These are phyloP conservation scores for Apamea monoglypha DNA, from an alignment of 2,888 invertebrate species.

Conservation along the genomic window DNA sequence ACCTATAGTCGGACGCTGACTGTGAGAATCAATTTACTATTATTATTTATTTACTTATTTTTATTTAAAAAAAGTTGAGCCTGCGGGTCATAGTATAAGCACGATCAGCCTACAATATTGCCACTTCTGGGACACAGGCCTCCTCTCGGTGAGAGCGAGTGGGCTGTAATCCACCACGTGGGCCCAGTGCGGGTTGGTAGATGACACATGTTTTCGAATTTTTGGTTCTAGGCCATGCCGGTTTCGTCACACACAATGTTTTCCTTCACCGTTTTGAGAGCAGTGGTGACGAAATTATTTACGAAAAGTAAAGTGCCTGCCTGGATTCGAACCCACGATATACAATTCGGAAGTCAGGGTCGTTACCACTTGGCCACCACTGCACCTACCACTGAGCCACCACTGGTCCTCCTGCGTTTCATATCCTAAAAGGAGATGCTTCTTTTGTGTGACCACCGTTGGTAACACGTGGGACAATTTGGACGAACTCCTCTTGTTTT, in stretches of 20 bases:
- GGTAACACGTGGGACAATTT: background rate
- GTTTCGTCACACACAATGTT: background rate
- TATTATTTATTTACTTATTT: background rate
- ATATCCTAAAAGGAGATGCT: background rate
- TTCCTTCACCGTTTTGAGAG: background rate
- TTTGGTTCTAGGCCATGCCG: background rate
- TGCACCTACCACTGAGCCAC: background rate
- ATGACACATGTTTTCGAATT: background rate
- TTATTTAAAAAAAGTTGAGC: background rate
- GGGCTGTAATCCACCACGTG: background rate
- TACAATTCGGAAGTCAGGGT: background rate
- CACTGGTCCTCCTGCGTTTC: background rate
- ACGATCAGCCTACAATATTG: too few species aligned
- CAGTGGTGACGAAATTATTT: background rate
- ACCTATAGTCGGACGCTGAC: background rate
- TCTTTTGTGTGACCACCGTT: background rate
- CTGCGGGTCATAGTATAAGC: background rate
- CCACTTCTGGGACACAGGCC: background rate
- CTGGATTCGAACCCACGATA: background rate
- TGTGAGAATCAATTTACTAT: background rate
- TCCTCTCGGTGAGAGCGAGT: background rate
- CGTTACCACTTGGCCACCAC: background rate
- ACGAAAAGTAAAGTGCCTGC: background rate
- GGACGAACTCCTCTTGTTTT: background rate
- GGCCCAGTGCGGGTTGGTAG: too few species aligned